Evolutionary conservation across 2,888 invertebrate genomes (phyloP).

Genomic region (Agonopterix subpropinquella): DNA sequence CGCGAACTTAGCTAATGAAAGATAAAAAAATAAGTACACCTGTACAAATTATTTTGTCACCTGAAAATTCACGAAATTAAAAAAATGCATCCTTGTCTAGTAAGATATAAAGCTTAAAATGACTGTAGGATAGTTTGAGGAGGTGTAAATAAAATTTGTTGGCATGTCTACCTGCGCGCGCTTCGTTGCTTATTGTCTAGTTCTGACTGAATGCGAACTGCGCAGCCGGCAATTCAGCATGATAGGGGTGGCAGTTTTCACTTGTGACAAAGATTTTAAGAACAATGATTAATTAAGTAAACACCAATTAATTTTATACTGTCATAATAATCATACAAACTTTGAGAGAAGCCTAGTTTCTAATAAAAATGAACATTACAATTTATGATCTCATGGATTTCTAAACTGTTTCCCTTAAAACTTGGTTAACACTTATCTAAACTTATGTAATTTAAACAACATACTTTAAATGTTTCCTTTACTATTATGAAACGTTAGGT

Average conservation of each 20-base stretch:
- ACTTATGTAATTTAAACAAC: no score
- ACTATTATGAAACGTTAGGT: no score
- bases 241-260: slow-evolving; percentile 46
- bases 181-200: slow-evolving; percentile 67
- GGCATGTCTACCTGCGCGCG: slow-evolving; percentile 64
- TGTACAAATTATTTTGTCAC: slow-evolving; percentile 25
- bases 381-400: no score
- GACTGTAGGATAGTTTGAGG: slow-evolving; percentile 6
- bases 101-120: slow-evolving; percentile 19
- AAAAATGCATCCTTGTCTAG: background rate
- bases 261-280: background rate
- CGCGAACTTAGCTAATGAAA: slow-evolving; percentile 75
- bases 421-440: no score
- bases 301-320: no score
- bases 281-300: no score
- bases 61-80: background rate
- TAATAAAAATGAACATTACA: no score
- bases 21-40: slow-evolving; percentile 63
- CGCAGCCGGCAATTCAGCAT: slow-evolving; percentile 58
- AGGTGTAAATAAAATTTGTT: slow-evolving; percentile 24
- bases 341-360: no score
- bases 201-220: slow-evolving; percentile 52
- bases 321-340: no score
- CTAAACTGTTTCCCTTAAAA: no score
- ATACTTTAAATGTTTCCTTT: no score